Evolutionary conservation across 2,113 vertebrate genomes (phyloP), one percentile per base, ranked within the genome.

Genomic region (Bombycilla garrulus): DNA sequence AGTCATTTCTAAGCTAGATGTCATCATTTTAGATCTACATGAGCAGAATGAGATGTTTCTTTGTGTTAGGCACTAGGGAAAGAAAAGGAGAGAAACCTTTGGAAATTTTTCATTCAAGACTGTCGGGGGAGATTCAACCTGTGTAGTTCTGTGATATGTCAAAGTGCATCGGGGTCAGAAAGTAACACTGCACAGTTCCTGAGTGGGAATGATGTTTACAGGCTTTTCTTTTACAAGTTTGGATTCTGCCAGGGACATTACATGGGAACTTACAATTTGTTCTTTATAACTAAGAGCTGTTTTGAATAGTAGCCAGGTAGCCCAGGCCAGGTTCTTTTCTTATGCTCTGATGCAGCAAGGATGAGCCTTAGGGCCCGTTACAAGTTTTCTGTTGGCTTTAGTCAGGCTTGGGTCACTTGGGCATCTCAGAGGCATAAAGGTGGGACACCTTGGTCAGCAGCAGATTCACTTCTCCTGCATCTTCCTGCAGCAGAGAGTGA

Each of bases 231-330:
- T 93, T 93, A 93, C 77, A 93, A 93, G 86, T 81, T 78, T 47
- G 25, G 58, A 81, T 81, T 84, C 69, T 96, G 93, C 94, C 92
- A 95, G 89, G 92, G 89, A 95, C 88, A 81, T 96, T 97, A 97
- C 83, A 93, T 29, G 91, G 87, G 92, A 96, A 93, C 94, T 97
- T 92, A 95, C 86, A 95, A 92, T 96, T 96, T 95, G 89, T 96
- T 92, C 94, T 97, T 93, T 94, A 84, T 92, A 95, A 93, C 88
- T 95, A 76, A 95, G 92, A 95, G 92, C 65, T 0, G 0, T 95
- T 92, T 95, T 95, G 95, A 95, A 89, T 11, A 76, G 81, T 26
- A 81, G 92, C 95, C 95, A 97, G 73, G 77, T 77, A 96, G 69
- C 44, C 25, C 23, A 86, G 83, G 83, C 92, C 89, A 92, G 93